These are phyloP conservation scores for Scalopus aquaticus DNA, from an alignment of 2,113 vertebrate genomes.

Conservation along the genomic window DNA sequence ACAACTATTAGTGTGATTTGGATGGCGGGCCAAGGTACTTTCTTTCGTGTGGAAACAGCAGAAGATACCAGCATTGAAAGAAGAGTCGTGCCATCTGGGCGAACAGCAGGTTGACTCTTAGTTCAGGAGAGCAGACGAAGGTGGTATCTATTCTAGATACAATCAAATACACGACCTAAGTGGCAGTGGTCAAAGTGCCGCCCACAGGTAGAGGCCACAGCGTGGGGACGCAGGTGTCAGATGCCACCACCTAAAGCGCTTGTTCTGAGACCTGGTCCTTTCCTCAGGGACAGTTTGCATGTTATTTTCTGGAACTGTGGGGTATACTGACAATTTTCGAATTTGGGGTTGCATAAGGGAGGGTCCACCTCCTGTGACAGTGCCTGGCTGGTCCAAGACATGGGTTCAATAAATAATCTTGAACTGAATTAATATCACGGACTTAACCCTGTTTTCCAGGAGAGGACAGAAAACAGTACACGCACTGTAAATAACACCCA, in stretches of 20 bases:
- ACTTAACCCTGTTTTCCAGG: not conserved
- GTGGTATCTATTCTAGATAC: not conserved
- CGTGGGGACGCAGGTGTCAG: not conserved
- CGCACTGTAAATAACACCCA: not conserved
- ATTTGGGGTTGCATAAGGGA: not conserved
- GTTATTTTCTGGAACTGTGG: not conserved
- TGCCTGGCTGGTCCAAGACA: not conserved
- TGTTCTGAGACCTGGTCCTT: not conserved
- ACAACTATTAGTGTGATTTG: not conserved
- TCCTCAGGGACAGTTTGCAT: not conserved
- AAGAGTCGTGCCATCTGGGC: not conserved
- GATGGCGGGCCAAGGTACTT: not conserved
- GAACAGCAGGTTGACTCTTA: not conserved
- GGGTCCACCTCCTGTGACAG: not conserved
- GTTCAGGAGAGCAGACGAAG: not conserved
- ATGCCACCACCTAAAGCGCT: not conserved
- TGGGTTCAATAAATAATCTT: slow-evolving; percentile 17
- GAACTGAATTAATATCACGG: not conserved
- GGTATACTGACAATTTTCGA: not conserved
- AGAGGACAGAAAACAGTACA: slow-evolving; percentile 25
- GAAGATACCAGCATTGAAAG: not conserved
- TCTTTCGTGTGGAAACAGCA: slow-evolving; percentile 26
- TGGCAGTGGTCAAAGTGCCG: not conserved
- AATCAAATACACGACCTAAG: not conserved
- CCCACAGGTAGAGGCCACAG: not conserved